Conservation (phyloP, 2,888 invertebrate species). For the Epinotia nisella region DNA sequence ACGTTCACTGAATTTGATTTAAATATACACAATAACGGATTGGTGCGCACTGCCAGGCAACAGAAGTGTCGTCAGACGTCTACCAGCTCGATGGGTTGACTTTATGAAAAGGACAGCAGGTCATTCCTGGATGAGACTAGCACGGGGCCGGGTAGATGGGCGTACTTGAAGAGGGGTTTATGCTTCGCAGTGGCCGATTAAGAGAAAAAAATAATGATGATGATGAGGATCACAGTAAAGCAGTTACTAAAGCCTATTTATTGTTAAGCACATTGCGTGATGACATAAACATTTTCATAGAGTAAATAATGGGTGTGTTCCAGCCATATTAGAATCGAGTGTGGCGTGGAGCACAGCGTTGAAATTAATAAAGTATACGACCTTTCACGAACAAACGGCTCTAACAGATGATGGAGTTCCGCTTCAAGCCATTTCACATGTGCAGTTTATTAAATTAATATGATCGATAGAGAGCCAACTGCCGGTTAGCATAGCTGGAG, state of each 20-base stretch:
- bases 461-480: constrained; percentile 72
- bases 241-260: neutral
- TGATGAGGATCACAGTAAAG: too few species aligned
- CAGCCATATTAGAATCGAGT: constrained; percentile 36
- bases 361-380: constrained; percentile 49
- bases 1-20: too few species aligned
- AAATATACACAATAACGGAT: too few species aligned
- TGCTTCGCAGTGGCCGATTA: too few species aligned
- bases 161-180: too few species aligned
- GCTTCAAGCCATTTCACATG: constrained; percentile 58
- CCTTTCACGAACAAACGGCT: constrained; percentile 47
- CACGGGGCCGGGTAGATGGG: too few species aligned
- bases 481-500: constrained; percentile 58
- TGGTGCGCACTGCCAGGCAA: too few species aligned
- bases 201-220: too few species aligned
- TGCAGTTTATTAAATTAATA: constrained; percentile 67
- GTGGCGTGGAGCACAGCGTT: constrained; percentile 44
- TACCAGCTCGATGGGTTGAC: too few species aligned
- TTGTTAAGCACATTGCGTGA: neutral
- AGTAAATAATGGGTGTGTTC: constrained; percentile 33
- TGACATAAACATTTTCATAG: neutral
- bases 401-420: constrained; percentile 45
- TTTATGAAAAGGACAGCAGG: too few species aligned
- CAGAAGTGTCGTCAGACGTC: too few species aligned
- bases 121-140: too few species aligned